Percentiles rank a stretch among this genome's conserved stretches.
phyloP scores from a whole-genome alignment of 2,797 vertebrate species.

The Tragopan temminckii region DNA sequence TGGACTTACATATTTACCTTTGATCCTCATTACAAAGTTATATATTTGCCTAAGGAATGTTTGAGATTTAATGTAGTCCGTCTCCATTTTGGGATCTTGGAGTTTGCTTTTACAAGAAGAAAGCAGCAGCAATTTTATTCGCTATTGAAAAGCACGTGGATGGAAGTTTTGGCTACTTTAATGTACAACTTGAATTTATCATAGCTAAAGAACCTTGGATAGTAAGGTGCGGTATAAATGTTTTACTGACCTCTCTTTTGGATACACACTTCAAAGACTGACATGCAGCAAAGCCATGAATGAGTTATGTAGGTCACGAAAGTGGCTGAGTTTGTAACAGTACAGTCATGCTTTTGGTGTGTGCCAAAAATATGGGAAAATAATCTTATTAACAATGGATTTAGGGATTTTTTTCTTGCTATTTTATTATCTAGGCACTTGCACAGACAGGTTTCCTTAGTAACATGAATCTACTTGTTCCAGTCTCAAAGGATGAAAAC shows the following conservation, averaged over 20 bases:
- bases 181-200: neutral
- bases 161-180: neutral
- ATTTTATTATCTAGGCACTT: neutral
- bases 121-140: neutral
- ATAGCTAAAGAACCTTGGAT: neutral
- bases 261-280: neutral
- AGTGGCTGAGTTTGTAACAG: neutral
- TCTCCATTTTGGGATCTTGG: neutral
- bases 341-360: neutral
- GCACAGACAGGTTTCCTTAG: slow-evolving; percentile 12
- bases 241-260: neutral
- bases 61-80: neutral
- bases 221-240: neutral
- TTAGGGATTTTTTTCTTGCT: neutral
- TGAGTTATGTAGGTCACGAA: neutral
- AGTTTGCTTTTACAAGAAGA: neutral
- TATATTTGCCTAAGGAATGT: neutral
- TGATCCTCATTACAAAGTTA: neutral
- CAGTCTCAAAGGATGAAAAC: neutral
- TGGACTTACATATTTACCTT: slow-evolving; percentile 21
- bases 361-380: neutral
- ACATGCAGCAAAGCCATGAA: neutral
- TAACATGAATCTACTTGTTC: neutral
- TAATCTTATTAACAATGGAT: slow-evolving; percentile 2
- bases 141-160: neutral